phyloP scores from a whole-genome alignment of 2,113 vertebrate species.

The Datnioides undecimradiatus region DNA sequence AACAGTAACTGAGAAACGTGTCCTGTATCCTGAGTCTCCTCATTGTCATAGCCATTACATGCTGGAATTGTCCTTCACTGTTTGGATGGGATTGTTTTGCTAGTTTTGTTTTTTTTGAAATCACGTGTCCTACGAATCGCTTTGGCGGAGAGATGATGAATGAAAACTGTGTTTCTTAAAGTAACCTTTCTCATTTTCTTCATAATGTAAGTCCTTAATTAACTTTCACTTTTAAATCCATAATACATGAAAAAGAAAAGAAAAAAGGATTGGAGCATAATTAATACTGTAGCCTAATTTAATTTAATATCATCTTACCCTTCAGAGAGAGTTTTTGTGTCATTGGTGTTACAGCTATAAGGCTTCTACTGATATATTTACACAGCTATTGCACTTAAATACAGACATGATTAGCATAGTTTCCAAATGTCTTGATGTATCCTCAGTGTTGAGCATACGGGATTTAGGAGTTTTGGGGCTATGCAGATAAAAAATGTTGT shows the following conservation, averaged over 20 bases:
- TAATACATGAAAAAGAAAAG: background rate
- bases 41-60: background rate
- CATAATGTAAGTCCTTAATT: background rate
- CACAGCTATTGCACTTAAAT: background rate
- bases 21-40: background rate
- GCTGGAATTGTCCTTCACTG: background rate
- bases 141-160: background rate
- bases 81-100: slow-evolving; percentile 6
- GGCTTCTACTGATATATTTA: background rate
- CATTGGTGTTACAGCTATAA: background rate
- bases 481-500: background rate
- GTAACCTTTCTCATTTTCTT: background rate
- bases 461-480: background rate
- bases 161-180: background rate
- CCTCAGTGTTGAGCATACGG: background rate
- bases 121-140: background rate
- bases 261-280: background rate
- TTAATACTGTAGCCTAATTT: slow-evolving; percentile 17
- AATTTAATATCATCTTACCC: slow-evolving; percentile 1
- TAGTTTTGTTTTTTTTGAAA: background rate
- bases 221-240: slow-evolving; percentile 30
- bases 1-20: background rate
- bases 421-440: background rate
- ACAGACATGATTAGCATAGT: background rate
- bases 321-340: slow-evolving; percentile 15